Evolutionary conservation across 1,140 invertebrate species (phyloP).

Genomic region (Belonocnema kinseyi): DNA sequence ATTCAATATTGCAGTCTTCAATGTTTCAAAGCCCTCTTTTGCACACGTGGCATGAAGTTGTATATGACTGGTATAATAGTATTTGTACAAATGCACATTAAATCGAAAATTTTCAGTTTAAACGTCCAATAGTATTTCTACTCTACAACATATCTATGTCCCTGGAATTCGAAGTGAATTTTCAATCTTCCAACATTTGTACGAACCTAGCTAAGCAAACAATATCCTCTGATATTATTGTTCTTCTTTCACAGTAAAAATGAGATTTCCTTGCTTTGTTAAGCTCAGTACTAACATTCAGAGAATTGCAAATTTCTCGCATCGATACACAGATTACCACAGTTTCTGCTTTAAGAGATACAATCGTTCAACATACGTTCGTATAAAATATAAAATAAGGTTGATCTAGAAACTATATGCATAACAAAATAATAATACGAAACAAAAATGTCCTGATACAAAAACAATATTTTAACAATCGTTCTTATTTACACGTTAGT

Average conservation of each 20-base stretch:
- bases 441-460: constrained; percentile 6
- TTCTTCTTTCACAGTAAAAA: not conserved
- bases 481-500: constrained; percentile 22
- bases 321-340: constrained; percentile 24
- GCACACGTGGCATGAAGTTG: constrained; percentile 28
- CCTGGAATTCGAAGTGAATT: constrained; percentile 1
- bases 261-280: not conserved
- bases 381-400: constrained; percentile 28
- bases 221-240: too few relatives aligned
- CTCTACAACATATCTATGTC: constrained; percentile 15
- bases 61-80: constrained; percentile 17
- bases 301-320: constrained; percentile 1
- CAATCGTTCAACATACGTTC: constrained; percentile 20
- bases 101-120: constrained; percentile 17
- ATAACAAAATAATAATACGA: constrained; percentile 16
- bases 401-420: constrained; percentile 23
- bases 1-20: constrained; percentile 63
- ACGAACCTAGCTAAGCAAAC: not conserved
- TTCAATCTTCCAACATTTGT: not conserved
- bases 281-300: not conserved
- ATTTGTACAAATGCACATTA: constrained; percentile 49
- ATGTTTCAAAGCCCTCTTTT: constrained; percentile 52
- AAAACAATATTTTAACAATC: constrained; percentile 28
- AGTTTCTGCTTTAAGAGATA: constrained; percentile 30
- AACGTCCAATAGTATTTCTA: constrained; percentile 17